A percentile compares a stretch with the other conserved stretches of the same genome.
Evolutionary conservation across 2,888 invertebrate genomes (phyloP).

Genomic region (Diaperis boleti): DNA sequence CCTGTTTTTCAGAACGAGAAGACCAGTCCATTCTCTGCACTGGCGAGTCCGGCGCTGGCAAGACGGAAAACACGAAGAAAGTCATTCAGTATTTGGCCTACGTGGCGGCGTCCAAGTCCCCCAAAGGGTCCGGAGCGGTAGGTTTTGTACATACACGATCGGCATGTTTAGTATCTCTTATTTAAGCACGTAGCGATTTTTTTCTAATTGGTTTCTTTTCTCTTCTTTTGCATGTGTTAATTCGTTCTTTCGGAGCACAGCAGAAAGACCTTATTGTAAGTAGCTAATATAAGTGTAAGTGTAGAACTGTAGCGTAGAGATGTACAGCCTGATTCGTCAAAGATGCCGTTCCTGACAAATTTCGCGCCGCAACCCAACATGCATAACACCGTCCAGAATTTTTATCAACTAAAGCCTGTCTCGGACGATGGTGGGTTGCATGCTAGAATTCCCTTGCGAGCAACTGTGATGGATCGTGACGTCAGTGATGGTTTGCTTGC

Average conservation of each 20-base stretch:
- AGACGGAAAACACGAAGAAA: slow-evolving; percentile 99
- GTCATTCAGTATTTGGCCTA: slow-evolving; percentile 99
- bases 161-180: too few relatives aligned
- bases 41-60: slow-evolving; percentile 99
- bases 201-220: slow-evolving; percentile 47
- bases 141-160: slow-evolving; percentile 62
- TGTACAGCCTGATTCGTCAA: too few relatives aligned
- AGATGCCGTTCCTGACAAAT: too few relatives aligned
- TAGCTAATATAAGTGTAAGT: too few relatives aligned
- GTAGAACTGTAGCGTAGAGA: too few relatives aligned
- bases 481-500: too few relatives aligned
- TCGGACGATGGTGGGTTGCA: too few relatives aligned
- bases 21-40: slow-evolving; percentile 99
- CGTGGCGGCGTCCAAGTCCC: slow-evolving; percentile 98
- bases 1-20: slow-evolving; percentile 86
- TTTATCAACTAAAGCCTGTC: too few relatives aligned
- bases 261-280: slow-evolving; percentile 68
- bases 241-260: slow-evolving; percentile 58
- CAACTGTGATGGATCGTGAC: slow-evolving; percentile 22
- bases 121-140: slow-evolving; percentile 90
- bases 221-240: slow-evolving; percentile 63
- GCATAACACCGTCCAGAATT: too few relatives aligned
- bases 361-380: too few relatives aligned
- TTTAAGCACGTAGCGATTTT: slow-evolving; percentile 32
- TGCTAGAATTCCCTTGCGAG: slow-evolving; percentile 19